phyloP scores from a whole-genome alignment of 2,888 invertebrate genomes.

The Tuberolachnus salignus region DNA sequence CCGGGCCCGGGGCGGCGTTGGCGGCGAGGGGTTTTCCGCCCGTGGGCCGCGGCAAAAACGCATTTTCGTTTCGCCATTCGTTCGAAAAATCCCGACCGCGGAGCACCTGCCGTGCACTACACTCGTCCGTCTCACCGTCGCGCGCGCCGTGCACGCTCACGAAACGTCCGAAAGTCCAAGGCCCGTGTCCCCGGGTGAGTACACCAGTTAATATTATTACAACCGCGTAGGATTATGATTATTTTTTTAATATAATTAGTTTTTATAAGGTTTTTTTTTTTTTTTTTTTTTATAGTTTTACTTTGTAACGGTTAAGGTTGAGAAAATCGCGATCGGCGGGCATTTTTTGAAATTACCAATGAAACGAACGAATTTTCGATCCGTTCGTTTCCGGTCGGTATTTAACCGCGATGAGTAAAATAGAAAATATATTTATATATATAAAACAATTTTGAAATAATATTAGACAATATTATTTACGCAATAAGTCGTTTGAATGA shows the following conservation, averaged over 20 bases:
- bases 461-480: too few species aligned
- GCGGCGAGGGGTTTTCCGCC: constrained; percentile 39
- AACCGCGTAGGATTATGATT: neutral
- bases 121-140: constrained; percentile 5
- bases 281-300: neutral
- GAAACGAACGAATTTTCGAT: too few species aligned
- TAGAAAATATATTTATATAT: too few species aligned
- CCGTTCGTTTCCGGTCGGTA: too few species aligned
- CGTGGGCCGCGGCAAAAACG: neutral
- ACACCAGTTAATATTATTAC: neutral
- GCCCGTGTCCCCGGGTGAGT: neutral
- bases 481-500: too few species aligned
- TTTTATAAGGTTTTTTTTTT: neutral
- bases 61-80: constrained; percentile 27
- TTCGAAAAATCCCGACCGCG: constrained; percentile 32
- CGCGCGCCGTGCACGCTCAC: constrained; percentile 20
- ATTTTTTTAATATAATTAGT: neutral
- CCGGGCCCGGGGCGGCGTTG: neutral
- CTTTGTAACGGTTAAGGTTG: too few species aligned
- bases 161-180: neutral
- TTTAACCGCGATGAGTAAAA: too few species aligned
- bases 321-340: too few species aligned
- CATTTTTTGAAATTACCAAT: too few species aligned
- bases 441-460: too few species aligned
- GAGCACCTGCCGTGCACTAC: constrained; percentile 9